Percentiles rank a stretch among this genome's conserved stretches.
Evolutionary conservation across 2,797 vertebrate species (phyloP).

Genomic region (Enteromius paludinosus): DNA sequence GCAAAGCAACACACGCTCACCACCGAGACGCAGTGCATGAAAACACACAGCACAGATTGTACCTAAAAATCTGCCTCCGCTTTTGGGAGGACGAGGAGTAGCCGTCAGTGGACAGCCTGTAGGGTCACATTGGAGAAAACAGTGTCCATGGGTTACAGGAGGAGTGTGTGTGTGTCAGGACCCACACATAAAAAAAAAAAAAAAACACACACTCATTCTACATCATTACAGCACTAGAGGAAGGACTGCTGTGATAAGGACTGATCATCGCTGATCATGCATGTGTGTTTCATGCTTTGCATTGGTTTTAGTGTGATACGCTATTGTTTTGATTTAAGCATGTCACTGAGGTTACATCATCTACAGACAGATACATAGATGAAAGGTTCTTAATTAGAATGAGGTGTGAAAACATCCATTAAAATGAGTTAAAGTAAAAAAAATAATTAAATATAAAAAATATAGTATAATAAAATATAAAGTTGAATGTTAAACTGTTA

Average conservation of each 20-base stretch:
- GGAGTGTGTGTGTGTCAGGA: conserved; percentile 33
- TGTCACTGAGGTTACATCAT: not conserved
- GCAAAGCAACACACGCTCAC: conserved; percentile 80
- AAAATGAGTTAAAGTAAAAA: not conserved
- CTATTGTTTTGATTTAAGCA: not conserved
- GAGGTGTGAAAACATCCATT: not conserved
- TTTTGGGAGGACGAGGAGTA: conserved; percentile 95
- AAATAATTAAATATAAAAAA: not conserved
- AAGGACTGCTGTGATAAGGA: not conserved
- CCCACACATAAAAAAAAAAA: not conserved
- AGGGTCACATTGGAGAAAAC: conserved; percentile 77
- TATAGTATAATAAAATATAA: too few relatives aligned
- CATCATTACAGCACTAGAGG: not conserved
- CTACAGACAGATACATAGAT: not conserved
- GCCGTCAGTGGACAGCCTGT: conserved; percentile 94
- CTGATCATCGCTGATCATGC: not conserved
- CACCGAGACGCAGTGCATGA: conserved; percentile 77
- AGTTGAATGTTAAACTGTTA: not conserved
- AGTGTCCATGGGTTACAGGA: conserved; percentile 76
- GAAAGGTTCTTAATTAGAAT: not conserved
- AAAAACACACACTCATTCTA: not conserved
- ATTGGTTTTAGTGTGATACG: not conserved
- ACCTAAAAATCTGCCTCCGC: conserved; percentile 96
- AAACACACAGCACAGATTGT: conserved; percentile 80
- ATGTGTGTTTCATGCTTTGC: not conserved